A percentile compares a stretch with the other conserved stretches of the same genome.
phyloP scores from a whole-genome alignment of 2,888 invertebrate species.

The Acrocyrtus sp. region DNA sequence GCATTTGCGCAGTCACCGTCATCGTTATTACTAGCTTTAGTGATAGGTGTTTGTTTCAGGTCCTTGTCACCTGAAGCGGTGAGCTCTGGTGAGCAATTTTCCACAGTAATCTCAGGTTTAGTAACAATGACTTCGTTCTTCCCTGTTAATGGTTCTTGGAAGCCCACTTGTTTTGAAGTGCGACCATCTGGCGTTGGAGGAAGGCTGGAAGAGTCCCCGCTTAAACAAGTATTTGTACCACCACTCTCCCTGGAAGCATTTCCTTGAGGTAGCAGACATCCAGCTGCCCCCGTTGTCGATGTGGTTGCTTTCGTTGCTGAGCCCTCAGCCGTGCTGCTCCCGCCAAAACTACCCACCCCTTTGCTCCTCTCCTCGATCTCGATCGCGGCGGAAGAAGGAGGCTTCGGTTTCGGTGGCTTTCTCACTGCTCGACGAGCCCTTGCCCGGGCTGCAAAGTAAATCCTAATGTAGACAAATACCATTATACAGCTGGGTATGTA shows the following conservation, averaged over 20 bases:
- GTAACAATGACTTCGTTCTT: slow-evolving; percentile 54
- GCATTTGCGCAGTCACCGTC: slow-evolving; percentile 24
- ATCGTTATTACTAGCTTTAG: slow-evolving; percentile 23
- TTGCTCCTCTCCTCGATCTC: slow-evolving; percentile 66
- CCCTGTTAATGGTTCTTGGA: slow-evolving; percentile 62
- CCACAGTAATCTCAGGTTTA: slow-evolving; percentile 63
- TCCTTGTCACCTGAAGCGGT: slow-evolving; percentile 41
- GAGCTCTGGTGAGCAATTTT: slow-evolving; percentile 62
- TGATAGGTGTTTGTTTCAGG: slow-evolving; percentile 1
- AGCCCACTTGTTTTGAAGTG: slow-evolving; percentile 60
- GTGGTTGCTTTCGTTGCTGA: slow-evolving; percentile 47
- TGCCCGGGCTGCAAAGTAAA: slow-evolving; percentile 95
- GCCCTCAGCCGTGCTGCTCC: slow-evolving; percentile 45
- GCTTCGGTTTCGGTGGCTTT: slow-evolving; percentile 74
- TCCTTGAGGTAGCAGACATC: slow-evolving; percentile 33
- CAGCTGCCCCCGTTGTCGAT: slow-evolving; percentile 32
- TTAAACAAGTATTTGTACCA: slow-evolving; percentile 40
- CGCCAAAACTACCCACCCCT: slow-evolving; percentile 18
- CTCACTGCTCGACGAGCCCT: slow-evolving; percentile 88
- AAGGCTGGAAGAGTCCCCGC: slow-evolving; percentile 47
- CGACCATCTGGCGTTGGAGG: slow-evolving; percentile 56
- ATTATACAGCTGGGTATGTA: slow-evolving; percentile 99
- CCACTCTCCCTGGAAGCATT: slow-evolving; percentile 39
- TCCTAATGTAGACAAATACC: slow-evolving; percentile 99
- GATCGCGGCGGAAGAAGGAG: slow-evolving; percentile 69